Percentiles rank a stretch among this genome's conserved stretches.
Conservation (phyloP, 2,888 invertebrate genomes). For the Myopa tessellatipennis region DNA sequence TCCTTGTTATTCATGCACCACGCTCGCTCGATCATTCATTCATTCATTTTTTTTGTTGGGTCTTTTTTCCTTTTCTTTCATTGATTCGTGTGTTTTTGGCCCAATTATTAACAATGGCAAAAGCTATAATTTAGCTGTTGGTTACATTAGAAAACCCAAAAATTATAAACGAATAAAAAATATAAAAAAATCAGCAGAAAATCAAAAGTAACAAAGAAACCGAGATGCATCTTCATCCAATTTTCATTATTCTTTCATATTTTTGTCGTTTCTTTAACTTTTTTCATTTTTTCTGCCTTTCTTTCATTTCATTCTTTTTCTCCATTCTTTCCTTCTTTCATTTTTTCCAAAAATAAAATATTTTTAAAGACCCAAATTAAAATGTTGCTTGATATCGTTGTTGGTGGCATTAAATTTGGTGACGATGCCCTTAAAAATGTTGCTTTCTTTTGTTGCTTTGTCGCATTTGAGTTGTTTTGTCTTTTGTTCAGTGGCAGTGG, state of each 20-base stretch:
- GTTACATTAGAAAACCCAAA: background rate
- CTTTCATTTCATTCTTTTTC: background rate
- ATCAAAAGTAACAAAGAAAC: background rate
- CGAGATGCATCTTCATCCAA: background rate
- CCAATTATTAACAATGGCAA: background rate
- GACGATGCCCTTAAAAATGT: constrained; percentile 29
- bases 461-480: background rate
- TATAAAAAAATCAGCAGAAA: background rate
- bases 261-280: no score
- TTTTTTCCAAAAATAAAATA: constrained; percentile 39
- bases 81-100: background rate
- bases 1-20: no score
- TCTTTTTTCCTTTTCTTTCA: background rate
- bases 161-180: background rate
- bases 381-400: constrained; percentile 10
- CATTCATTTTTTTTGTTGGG: constrained; percentile 21
- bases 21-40: background rate
- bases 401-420: constrained; percentile 35
- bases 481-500: constrained; percentile 7
- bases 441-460: constrained; percentile 9
- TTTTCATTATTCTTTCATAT: no score
- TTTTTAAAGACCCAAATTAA: constrained; percentile 24
- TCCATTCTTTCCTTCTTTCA: constrained; percentile 23
- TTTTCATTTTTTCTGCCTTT: background rate
- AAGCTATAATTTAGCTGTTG: background rate